Base-by-base conservation (phyloP, 2,113 vertebrate species). In the Ceuthmochares aereus region DNA sequence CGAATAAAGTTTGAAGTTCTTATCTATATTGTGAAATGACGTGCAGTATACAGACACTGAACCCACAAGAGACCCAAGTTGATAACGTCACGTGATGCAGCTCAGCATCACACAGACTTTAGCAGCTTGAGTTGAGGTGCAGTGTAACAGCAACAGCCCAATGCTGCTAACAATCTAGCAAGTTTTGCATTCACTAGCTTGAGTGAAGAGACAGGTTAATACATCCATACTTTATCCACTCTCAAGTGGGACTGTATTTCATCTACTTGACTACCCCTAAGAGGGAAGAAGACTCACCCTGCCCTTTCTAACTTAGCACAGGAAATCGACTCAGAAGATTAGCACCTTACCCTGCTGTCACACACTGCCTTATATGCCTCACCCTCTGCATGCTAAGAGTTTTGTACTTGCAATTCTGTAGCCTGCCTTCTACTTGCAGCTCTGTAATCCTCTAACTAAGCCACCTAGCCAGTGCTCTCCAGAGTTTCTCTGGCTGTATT, bases 121-220 rank as follows among this genome's bases (percentile, higher is more conserved):
- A 70, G 9, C 66, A 83, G 56, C 32, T 68, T 14, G 1, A 12
- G 68, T 30, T 0, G 0, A 92, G 43, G 60, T 20, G 17, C 63
- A 69, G 32, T 16, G 15, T 14, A 73, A 64, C 3, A 22, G 36
- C 81, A 72, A 51, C 4, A 29, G 60, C 29, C 7, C 59, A 42
- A 2, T 12, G 15, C 37, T 64, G 11, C 47, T 37, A 86, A 40
- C 40, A 40, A 40, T 8, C 26, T 70, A 74, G 30, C 5, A 4
- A 74, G 45, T 10, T 75, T 6, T 43, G 42, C 14, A n/a, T 26
- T 62, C 27, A 12, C 18, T 26, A 8, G 21, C 52, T 36, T 14
- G n/a, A 87, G 21, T 14, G 30, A 83, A 86, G 18, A 70, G 55
- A 27, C 47, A 90, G 17, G 19, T 64, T 47, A n/a, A 51, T 36